A percentile compares a stretch with the other conserved stretches of the same genome.
phyloP scores from a whole-genome alignment of 1,140 invertebrate species.

The Lordiphosa clarofinis region DNA sequence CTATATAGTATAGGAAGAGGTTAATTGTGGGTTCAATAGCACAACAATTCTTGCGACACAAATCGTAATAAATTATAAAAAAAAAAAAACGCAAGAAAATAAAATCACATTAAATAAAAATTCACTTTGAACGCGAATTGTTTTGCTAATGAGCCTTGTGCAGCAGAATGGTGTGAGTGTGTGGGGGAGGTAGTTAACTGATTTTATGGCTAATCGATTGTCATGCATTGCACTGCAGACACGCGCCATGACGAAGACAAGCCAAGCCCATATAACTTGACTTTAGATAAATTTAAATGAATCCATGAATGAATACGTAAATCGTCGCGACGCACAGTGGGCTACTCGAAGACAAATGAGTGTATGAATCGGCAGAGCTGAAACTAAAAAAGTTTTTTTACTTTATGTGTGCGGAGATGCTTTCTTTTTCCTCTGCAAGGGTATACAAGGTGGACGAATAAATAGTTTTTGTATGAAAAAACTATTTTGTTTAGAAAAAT shows the following conservation, averaged over 20 bases:
- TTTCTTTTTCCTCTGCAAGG: too few relatives aligned
- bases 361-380: too few relatives aligned
- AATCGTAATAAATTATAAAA: not conserved
- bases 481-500: too few relatives aligned
- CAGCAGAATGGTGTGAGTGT: not conserved
- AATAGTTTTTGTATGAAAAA: too few relatives aligned
- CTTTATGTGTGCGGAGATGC: too few relatives aligned
- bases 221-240: conserved; percentile 42
- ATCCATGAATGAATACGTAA: conserved; percentile 42
- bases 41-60: not conserved
- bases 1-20: conserved; percentile 4
- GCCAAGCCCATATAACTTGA: conserved; percentile 19
- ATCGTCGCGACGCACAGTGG: not conserved
- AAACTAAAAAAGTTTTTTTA: too few relatives aligned
- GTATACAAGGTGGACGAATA: too few relatives aligned
- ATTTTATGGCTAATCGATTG: conserved; percentile 30
- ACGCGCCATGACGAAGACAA: not conserved
- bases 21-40: conserved; percentile 19
- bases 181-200: not conserved
- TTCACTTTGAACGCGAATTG: conserved; percentile 38
- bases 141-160: conserved; percentile 51
- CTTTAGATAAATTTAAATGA: conserved; percentile 34
- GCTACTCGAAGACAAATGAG: too few relatives aligned
- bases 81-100: conserved; percentile 41
- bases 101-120: conserved; percentile 58